A percentile compares a stretch with the other conserved stretches of the same genome.
phyloP scores from a whole-genome alignment of 2,888 invertebrate genomes.

The Plagodis dolabraria region DNA sequence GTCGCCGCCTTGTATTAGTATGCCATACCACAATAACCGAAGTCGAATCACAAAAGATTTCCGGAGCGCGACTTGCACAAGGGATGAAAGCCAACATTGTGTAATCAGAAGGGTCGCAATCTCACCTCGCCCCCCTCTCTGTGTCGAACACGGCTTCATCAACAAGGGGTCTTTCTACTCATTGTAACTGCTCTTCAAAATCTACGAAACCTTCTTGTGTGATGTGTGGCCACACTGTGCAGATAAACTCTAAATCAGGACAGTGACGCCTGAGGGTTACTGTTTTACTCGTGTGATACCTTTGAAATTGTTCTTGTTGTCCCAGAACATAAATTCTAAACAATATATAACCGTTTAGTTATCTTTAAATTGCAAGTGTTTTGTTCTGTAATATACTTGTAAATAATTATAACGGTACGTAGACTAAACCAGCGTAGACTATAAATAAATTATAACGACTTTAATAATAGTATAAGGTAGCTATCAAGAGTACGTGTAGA shows the following conservation, averaged over 20 bases:
- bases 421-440: too few species aligned
- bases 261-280: too few species aligned
- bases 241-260: background rate
- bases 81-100: conserved; percentile 84
- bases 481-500: too few species aligned
- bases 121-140: conserved; percentile 72
- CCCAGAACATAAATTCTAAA: too few species aligned
- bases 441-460: too few species aligned
- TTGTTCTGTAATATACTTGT: too few species aligned
- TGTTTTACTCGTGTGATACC: too few species aligned
- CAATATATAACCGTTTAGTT: too few species aligned
- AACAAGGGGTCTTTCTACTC: conserved; percentile 78
- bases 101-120: conserved; percentile 85
- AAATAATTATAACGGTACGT: too few species aligned
- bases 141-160: conserved; percentile 82
- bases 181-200: conserved; percentile 72
- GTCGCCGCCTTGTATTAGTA: conserved; percentile 78
- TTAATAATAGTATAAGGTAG: too few species aligned
- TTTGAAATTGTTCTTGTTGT: too few species aligned
- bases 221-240: conserved; percentile 1
- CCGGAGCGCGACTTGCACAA: conserved; percentile 83
- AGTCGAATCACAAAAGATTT: conserved; percentile 84
- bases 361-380: too few species aligned
- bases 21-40: conserved; percentile 81
- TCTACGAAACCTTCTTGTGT: conserved; percentile 49